phyloP scores from a whole-genome alignment of 2,888 invertebrate genomes.

The Bruchidius siliquastri region DNA sequence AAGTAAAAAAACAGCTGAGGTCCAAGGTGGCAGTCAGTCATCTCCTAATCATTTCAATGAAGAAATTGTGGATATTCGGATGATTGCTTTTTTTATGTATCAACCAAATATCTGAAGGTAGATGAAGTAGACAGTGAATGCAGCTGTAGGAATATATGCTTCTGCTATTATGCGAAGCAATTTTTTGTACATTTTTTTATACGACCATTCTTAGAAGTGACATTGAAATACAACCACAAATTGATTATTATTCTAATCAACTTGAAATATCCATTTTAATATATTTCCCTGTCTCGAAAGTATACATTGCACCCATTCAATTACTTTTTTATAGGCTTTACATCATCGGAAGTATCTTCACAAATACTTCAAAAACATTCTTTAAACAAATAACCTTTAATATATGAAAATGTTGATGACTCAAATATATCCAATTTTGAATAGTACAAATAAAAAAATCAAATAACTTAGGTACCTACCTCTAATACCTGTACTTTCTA shows the following conservation, averaged over 20 bases:
- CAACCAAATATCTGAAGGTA: not conserved
- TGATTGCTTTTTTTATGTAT: not conserved
- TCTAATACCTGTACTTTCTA: not conserved
- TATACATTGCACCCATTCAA: not conserved
- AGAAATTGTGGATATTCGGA: no score
- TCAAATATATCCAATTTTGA: not conserved
- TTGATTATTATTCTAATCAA: not conserved
- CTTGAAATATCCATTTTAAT: not conserved
- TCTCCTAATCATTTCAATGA: no score
- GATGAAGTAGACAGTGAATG: not conserved
- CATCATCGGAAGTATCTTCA: not conserved
- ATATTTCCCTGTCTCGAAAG: not conserved
- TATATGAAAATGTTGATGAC: not conserved
- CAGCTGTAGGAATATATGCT: not conserved
- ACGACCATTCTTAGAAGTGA: not conserved
- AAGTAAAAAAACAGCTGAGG: no score
- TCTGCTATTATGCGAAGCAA: not conserved
- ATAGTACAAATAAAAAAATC: not conserved
- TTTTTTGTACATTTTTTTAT: not conserved
- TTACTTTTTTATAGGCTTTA: not conserved
- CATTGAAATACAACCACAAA: not conserved
- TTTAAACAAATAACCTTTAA: not conserved
- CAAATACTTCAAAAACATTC: not conserved
- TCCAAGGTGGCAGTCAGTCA: no score
- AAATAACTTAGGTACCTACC: not conserved